These are phyloP conservation scores for Galendromus occidentalis DNA, from an alignment of 1,140 invertebrate genomes.

Conservation along the genomic window DNA sequence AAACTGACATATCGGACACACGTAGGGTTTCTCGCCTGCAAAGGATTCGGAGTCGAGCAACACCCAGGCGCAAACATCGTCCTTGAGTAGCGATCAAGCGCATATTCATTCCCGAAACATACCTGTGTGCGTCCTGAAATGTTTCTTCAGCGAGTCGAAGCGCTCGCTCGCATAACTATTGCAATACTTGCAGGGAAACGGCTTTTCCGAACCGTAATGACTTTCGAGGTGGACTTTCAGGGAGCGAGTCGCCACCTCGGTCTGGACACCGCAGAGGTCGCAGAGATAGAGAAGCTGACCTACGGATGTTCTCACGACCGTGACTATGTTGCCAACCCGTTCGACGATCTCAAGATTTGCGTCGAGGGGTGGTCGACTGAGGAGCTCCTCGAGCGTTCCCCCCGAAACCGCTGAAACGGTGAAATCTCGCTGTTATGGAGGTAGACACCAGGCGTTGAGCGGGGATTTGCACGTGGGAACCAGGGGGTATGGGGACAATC, in stretches of 20 bases:
- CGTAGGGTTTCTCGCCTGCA: conserved; percentile 5
- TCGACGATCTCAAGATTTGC: neutral
- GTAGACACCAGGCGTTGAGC: no score
- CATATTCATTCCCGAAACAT: neutral
- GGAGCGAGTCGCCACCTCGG: neutral
- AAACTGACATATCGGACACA: conserved; percentile 4
- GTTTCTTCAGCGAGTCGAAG: conserved; percentile 1
- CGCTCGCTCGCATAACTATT: neutral
- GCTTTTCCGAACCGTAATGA: conserved; percentile 4
- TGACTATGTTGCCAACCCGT: conserved; percentile 3
- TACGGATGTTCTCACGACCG: neutral
- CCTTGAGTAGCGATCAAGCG: neutral
- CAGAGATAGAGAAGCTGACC: neutral
- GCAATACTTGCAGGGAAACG: conserved; percentile 3
- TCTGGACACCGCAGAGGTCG: neutral
- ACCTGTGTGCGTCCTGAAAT: conserved; percentile 2
- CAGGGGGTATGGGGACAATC: no score
- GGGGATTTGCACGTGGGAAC: no score
- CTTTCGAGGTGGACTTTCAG: neutral
- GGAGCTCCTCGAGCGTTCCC: no score
- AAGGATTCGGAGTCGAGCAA: neutral
- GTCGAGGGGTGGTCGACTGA: no score
- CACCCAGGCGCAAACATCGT: neutral
- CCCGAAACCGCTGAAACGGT: no score
- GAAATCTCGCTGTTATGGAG: no score